phyloP scores from a whole-genome alignment of 1,140 invertebrate species.

The Cotesia glomerata region DNA sequence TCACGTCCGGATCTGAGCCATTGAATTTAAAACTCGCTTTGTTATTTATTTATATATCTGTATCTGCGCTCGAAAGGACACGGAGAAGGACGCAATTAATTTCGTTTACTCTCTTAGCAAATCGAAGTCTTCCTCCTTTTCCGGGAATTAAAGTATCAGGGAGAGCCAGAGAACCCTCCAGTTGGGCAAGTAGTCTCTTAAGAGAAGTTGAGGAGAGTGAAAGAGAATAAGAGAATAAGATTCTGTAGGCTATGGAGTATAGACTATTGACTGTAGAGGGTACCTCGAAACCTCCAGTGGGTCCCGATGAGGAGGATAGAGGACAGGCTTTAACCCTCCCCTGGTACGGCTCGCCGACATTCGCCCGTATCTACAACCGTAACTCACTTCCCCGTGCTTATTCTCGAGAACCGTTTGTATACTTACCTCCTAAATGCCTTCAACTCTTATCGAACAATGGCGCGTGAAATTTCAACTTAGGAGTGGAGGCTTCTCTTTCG shows the following conservation, averaged over 20 bases:
- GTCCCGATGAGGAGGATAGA: not conserved
- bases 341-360: constrained; percentile 29
- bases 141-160: constrained; percentile 54
- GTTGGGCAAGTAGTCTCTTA: constrained; percentile 22
- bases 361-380: constrained; percentile 53
- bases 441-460: constrained; percentile 61
- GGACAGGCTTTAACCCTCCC: not conserved
- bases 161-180: no score
- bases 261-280: no score
- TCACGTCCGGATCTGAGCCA: no score
- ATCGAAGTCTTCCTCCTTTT: constrained; percentile 51
- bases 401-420: constrained; percentile 26
- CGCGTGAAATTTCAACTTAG: constrained; percentile 63
- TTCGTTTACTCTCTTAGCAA: constrained; percentile 42
- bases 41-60: no score
- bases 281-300: no score
- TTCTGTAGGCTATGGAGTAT: no score
- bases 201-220: not conserved
- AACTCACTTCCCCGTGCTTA: constrained; percentile 55
- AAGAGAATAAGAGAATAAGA: not conserved
- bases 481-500: constrained; percentile 35
- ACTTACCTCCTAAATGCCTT: constrained; percentile 55
- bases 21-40: not conserved
- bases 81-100: constrained; percentile 43
- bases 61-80: no score